Evolutionary conservation across 2,797 vertebrate species (phyloP).

Genomic region (Myotis myotis): DNA sequence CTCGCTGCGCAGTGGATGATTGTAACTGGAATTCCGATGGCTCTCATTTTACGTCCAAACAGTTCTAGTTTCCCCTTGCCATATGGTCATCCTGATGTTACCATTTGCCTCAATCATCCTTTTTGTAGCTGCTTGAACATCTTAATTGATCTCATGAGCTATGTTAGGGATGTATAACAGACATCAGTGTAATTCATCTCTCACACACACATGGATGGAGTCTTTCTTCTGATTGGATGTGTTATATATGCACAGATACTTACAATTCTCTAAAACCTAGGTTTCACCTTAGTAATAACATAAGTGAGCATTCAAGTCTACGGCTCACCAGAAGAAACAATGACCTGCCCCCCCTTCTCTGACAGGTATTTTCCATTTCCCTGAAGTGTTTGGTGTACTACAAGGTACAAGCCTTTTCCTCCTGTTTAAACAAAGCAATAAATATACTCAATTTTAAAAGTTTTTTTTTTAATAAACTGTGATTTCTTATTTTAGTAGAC

Average conservation of each 20-base stretch:
- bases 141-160: conserved; percentile 90
- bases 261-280: conserved; percentile 45
- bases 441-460: neutral
- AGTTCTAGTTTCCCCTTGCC: conserved; percentile 83
- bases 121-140: conserved; percentile 87
- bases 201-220: conserved; percentile 32
- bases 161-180: conserved; percentile 86
- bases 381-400: neutral
- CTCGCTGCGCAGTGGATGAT: neutral
- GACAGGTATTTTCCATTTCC: neutral
- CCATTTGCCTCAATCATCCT: conserved; percentile 88
- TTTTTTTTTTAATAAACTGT: neutral
- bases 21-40: conserved; percentile 71
- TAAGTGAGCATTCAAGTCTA: conserved; percentile 50
- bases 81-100: conserved; percentile 89
- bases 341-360: neutral
- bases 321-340: conserved; percentile 33
- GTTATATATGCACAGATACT: conserved; percentile 40
- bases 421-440: neutral
- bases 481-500: neutral
- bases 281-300: conserved; percentile 60
- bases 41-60: conserved; percentile 83
- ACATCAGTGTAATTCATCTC: conserved; percentile 79
- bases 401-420: neutral
- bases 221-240: conserved; percentile 69